These are phyloP conservation scores for Scaptomyza tumidula DNA, from an alignment of 2,888 invertebrate species.

Conservation along the genomic window DNA sequence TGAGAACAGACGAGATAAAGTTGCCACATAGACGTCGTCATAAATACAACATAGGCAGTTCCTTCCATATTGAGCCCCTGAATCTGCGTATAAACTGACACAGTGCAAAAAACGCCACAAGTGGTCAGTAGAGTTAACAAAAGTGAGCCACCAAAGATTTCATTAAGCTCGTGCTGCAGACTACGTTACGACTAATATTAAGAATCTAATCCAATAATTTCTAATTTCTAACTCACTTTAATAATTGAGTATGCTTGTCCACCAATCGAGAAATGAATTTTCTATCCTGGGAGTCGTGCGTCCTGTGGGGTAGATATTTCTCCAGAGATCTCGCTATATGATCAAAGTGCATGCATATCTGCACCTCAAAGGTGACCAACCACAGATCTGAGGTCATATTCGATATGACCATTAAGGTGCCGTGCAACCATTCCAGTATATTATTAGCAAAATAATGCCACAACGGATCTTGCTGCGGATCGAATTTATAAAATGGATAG, in stretches of 20 bases:
- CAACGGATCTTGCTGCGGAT: slow-evolving; percentile 33
- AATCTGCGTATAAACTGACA: slow-evolving; percentile 36
- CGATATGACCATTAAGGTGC: slow-evolving; percentile 40
- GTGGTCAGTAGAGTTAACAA: slow-evolving; percentile 49
- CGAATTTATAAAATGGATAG: slow-evolving; percentile 40
- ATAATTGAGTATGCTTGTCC: slow-evolving; percentile 26
- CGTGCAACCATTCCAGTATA: slow-evolving; percentile 52
- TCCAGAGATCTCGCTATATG: slow-evolving; percentile 58
- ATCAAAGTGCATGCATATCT: slow-evolving; percentile 77
- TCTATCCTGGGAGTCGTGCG: slow-evolving; percentile 27
- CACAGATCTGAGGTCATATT: slow-evolving; percentile 60
- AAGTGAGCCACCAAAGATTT: slow-evolving; percentile 50
- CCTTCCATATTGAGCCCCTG: slow-evolving; percentile 48
- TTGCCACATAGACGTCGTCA: slow-evolving; percentile 33
- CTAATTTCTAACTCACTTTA: slow-evolving; percentile 23
- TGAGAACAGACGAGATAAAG: slow-evolving; percentile 51
- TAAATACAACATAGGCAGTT: slow-evolving; percentile 32
- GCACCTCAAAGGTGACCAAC: slow-evolving; percentile 65
- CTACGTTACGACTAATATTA: slow-evolving; percentile 13
- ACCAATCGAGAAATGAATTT: slow-evolving; percentile 45
- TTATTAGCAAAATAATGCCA: slow-evolving; percentile 49
- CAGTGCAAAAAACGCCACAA: slow-evolving; percentile 43
- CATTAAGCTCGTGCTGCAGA: slow-evolving; percentile 50
- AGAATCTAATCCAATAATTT: not conserved
- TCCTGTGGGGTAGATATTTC: slow-evolving; percentile 51